Percentiles rank a stretch among this genome's conserved stretches.
Evolutionary conservation across 2,888 invertebrate species (phyloP).

Genomic region (Ophion costatus): DNA sequence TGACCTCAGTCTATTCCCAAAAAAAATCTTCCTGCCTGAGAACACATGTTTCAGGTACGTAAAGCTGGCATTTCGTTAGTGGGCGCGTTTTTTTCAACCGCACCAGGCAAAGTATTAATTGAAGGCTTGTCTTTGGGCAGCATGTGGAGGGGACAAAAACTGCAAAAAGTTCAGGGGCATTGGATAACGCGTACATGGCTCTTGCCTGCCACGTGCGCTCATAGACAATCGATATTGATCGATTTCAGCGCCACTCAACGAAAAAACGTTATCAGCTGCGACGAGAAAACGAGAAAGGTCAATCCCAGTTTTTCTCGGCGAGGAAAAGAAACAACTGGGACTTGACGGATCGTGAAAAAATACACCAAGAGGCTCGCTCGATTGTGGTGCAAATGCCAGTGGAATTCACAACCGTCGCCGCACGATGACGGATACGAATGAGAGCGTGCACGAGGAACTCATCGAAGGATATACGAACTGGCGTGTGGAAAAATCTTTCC

Average conservation of each 20-base stretch:
- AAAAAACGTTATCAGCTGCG: background rate
- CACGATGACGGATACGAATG: constrained; percentile 39
- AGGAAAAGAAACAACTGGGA: background rate
- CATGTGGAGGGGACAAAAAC: background rate
- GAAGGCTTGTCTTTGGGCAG: background rate
- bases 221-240: background rate
- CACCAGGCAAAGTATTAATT: background rate
- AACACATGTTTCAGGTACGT: background rate
- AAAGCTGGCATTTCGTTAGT: background rate
- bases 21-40: background rate
- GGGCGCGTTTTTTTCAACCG: background rate
- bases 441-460: constrained; percentile 49
- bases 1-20: background rate
- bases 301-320: background rate
- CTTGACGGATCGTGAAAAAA: background rate
- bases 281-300: background rate
- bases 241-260: background rate
- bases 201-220: too few species aligned
- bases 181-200: background rate
- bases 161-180: background rate
- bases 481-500: constrained; percentile 28
- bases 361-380: background rate
- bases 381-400: background rate
- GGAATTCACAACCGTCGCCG: background rate
- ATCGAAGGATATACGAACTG: constrained; percentile 25